A percentile compares a stretch with the other conserved stretches of the same genome.
Conservation (phyloP, 1,140 invertebrate species). For the Drosophila malerkotliana region DNA sequence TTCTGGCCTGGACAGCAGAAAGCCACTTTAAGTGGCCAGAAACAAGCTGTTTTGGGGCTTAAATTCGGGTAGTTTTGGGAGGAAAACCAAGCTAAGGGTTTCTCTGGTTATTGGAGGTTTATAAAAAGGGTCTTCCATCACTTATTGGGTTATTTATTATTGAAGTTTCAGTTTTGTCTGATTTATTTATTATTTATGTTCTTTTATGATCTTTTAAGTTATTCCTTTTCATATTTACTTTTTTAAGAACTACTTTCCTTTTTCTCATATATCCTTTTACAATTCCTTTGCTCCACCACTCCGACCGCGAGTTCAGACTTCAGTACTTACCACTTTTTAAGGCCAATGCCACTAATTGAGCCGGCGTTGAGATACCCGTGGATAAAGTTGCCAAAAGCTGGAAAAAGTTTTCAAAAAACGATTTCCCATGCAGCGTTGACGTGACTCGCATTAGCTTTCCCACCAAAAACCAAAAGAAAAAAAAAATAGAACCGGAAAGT, state of each 20-base stretch:
- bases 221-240: no score
- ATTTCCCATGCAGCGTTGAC: slow-evolving; percentile 80
- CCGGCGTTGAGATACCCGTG: slow-evolving; percentile 22
- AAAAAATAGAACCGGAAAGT: neutral
- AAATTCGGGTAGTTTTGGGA: neutral
- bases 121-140: no score
- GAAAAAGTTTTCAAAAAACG: slow-evolving; percentile 63
- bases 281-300: neutral
- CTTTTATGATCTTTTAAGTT: no score
- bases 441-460: slow-evolving; percentile 74
- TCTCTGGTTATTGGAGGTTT: no score
- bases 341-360: slow-evolving; percentile 78
- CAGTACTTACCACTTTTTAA: slow-evolving; percentile 35
- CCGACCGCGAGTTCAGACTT: neutral
- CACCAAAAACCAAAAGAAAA: neutral
- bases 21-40: slow-evolving; percentile 6
- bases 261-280: neutral
- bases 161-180: no score
- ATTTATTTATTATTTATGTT: no score
- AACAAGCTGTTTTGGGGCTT: neutral
- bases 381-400: slow-evolving; percentile 41
- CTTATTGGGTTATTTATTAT: no score
- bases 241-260: no score
- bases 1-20: neutral
- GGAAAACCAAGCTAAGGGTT: no score